Conservation (phyloP, 2,113 vertebrate species). For the Forbesichthys papilliferus region DNA sequence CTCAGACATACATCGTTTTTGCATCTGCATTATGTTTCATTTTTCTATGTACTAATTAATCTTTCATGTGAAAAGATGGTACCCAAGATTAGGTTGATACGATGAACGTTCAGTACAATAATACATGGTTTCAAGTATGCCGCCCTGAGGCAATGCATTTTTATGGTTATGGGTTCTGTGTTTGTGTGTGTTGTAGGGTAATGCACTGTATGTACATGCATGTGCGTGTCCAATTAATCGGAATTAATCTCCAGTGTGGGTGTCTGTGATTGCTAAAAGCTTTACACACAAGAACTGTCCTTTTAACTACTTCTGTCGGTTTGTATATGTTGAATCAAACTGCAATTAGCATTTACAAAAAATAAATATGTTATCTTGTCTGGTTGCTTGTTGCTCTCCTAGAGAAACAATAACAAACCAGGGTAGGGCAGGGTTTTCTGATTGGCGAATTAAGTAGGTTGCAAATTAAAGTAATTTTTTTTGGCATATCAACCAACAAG, state of each 20-base stretch:
- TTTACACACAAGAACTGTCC: slow-evolving; percentile 8
- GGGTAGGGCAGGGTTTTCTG: no score
- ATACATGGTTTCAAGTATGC: slow-evolving; percentile 50
- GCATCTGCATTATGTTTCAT: slow-evolving; percentile 31
- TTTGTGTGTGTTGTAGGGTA: neutral
- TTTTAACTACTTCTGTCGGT: no score
- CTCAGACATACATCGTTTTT: slow-evolving; percentile 53
- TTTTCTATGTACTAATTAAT: slow-evolving; percentile 78
- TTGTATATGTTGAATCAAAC: no score
- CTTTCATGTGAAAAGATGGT: slow-evolving; percentile 76
- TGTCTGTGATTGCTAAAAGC: slow-evolving; percentile 32
- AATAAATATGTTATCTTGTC: no score
- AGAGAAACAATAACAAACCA: no score
- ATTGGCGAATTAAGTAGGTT: no score
- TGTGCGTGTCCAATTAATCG: slow-evolving; percentile 10
- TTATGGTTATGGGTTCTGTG: slow-evolving; percentile 12
- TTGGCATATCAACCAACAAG: no score
- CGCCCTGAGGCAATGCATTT: slow-evolving; percentile 49
- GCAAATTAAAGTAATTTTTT: no score
- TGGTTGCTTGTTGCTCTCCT: no score
- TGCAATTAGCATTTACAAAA: no score
- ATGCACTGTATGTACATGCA: neutral
- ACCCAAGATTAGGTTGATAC: slow-evolving; percentile 69
- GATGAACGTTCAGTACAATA: slow-evolving; percentile 63
- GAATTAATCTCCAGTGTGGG: slow-evolving; percentile 36